These are phyloP conservation scores for Hypotaenidia philippensis DNA, from an alignment of 2,797 vertebrate species.

Conservation along the genomic window DNA sequence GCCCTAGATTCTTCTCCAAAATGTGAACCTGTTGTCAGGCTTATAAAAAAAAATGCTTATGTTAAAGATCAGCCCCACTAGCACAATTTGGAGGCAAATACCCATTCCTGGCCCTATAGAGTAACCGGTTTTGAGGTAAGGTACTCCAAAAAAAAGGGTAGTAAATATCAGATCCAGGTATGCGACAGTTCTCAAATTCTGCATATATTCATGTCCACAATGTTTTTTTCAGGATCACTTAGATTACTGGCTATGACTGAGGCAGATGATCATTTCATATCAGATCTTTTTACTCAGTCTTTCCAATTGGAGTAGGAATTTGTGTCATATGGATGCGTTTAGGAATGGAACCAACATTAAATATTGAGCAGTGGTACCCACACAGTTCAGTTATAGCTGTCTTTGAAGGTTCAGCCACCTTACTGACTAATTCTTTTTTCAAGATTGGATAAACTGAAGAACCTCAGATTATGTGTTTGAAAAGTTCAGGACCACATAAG, in stretches of 20 bases:
- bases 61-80: background rate
- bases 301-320: constrained; percentile 17
- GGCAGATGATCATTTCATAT: background rate
- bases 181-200: background rate
- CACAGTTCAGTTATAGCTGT: constrained; percentile 5
- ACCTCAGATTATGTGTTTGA: background rate
- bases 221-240: background rate
- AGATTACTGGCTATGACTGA: background rate
- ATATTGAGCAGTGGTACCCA: constrained; percentile 17
- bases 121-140: background rate
- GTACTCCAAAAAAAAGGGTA: background rate
- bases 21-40: background rate
- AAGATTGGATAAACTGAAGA: background rate
- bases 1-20: background rate
- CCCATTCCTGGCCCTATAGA: background rate
- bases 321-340: background rate
- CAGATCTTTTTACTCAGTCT: background rate
- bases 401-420: constrained; percentile 15
- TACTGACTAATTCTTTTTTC: background rate
- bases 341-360: constrained; percentile 21
- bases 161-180: background rate
- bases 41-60: background rate
- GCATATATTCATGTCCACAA: background rate
- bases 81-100: background rate
- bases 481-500: constrained; percentile 22